Evolutionary conservation across 2,797 vertebrate species (phyloP).

Genomic region (Martes flavigula): DNA sequence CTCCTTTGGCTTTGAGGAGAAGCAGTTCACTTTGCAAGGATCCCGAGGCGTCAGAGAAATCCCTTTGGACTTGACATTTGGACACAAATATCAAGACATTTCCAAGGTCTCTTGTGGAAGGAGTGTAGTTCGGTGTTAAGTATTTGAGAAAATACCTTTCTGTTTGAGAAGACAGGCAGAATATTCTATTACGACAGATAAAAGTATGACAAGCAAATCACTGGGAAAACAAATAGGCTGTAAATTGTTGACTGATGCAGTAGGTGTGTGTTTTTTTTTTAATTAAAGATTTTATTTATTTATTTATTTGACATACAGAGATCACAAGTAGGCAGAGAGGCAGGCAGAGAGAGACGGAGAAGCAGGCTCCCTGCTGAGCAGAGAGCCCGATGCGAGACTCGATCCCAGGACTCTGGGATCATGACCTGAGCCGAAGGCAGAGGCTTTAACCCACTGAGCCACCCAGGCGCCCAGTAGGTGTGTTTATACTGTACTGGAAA

Average conservation of each 20-base stretch:
- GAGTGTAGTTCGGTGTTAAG: background rate
- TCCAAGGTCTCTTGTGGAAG: slow-evolving; percentile 18
- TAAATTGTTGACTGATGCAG: background rate
- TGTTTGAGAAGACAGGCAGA: slow-evolving; percentile 10
- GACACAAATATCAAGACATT: background rate
- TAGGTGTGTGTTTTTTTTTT: background rate
- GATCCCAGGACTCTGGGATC: too few relatives aligned
- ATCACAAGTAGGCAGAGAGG: too few relatives aligned
- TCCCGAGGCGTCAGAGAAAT: background rate
- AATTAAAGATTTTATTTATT: too few relatives aligned
- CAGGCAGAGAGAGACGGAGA: too few relatives aligned
- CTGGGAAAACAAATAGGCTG: background rate
- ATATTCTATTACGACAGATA: background rate
- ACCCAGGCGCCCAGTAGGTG: background rate
- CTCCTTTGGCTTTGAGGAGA: background rate
- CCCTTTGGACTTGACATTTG: slow-evolving; percentile 6
- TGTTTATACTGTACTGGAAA: background rate
- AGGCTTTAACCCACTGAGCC: too few relatives aligned
- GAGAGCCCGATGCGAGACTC: too few relatives aligned
- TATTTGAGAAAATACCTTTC: slow-evolving; percentile 43
- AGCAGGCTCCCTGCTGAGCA: too few relatives aligned
- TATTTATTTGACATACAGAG: too few relatives aligned
- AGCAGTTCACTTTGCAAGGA: background rate
- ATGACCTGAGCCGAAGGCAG: too few relatives aligned
- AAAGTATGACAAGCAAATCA: background rate